Percentiles rank a stretch among this genome's conserved stretches.
Conservation (phyloP, 2,797 vertebrate genomes). For the Bufotes viridis region DNA sequence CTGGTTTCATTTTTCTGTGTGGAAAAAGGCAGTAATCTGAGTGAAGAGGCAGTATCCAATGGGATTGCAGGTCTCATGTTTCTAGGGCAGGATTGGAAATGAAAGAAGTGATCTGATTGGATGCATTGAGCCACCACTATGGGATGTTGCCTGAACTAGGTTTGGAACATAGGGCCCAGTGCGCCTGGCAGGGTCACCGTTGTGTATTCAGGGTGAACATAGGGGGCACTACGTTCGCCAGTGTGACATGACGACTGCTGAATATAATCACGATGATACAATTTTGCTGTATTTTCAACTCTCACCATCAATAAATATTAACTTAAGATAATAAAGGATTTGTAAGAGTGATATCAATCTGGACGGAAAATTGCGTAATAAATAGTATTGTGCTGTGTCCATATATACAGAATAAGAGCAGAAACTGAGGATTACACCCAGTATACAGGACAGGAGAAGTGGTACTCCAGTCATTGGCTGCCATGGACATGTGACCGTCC, state of each 20-base stretch:
- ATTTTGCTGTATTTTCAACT: conserved; percentile 38
- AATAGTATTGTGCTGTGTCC: neutral
- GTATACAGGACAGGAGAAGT: neutral
- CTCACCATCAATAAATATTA: conserved; percentile 45
- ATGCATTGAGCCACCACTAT: neutral
- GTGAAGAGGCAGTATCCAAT: neutral
- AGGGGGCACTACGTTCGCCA: neutral
- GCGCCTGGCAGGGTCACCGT: neutral
- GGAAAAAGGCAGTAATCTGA: neutral
- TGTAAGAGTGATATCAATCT: neutral
- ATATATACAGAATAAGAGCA: too few species aligned
- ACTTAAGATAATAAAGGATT: conserved; percentile 24
- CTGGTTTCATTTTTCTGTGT: neutral
- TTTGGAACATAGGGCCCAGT: neutral
- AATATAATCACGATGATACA: conserved; percentile 14
- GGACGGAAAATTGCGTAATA: neutral
- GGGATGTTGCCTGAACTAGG: neutral
- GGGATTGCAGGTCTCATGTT: neutral
- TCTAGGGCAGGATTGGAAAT: neutral
- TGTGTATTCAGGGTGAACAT: conserved; percentile 15
- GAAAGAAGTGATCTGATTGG: neutral
- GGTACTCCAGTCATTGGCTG: neutral
- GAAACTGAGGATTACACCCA: too few species aligned
- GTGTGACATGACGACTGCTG: conserved; percentile 24
- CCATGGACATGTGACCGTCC: too few species aligned